Percentiles rank a stretch among this genome's conserved stretches.
Conservation (phyloP, 2,888 invertebrate species). For the Anthophora plumipes region DNA sequence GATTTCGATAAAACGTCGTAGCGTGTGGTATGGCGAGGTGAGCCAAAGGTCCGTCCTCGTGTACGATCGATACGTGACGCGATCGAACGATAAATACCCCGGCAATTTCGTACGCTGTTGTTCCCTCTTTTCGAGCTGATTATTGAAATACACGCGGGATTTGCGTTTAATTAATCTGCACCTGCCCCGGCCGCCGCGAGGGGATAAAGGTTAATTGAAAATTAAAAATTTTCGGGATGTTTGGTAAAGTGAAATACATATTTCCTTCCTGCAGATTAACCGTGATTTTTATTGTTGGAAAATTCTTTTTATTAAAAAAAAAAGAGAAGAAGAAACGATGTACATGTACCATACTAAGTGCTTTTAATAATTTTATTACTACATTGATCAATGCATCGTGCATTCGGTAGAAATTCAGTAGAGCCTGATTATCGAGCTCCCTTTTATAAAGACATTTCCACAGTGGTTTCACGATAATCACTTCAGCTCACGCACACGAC, state of each 20-base stretch:
- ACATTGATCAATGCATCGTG: no score
- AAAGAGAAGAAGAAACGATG: no score
- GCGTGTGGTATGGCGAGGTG: not conserved
- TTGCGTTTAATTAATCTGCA: not conserved
- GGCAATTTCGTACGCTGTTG: not conserved
- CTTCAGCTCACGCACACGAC: not conserved
- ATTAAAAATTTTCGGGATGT: not conserved
- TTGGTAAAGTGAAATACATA: not conserved
- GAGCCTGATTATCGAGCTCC: no score
- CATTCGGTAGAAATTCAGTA: no score
- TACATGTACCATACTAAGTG: no score
- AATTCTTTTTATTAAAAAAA: no score
- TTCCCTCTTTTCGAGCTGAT: not conserved
- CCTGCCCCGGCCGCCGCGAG: fast-evolving
- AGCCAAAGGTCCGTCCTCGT: conserved; percentile 31
- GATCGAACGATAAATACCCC: conserved; percentile 7
- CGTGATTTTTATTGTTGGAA: no score
- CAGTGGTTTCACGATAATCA: not conserved
- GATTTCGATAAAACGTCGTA: conserved; percentile 55
- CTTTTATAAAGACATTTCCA: not conserved
- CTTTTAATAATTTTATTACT: no score
- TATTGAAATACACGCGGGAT: conserved; percentile 2
- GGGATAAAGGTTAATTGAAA: not conserved
- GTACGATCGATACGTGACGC: conserved; percentile 10
- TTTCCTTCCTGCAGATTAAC: no score